Conservation (phyloP, 2,888 invertebrate species). For the Hololepta plana region DNA sequence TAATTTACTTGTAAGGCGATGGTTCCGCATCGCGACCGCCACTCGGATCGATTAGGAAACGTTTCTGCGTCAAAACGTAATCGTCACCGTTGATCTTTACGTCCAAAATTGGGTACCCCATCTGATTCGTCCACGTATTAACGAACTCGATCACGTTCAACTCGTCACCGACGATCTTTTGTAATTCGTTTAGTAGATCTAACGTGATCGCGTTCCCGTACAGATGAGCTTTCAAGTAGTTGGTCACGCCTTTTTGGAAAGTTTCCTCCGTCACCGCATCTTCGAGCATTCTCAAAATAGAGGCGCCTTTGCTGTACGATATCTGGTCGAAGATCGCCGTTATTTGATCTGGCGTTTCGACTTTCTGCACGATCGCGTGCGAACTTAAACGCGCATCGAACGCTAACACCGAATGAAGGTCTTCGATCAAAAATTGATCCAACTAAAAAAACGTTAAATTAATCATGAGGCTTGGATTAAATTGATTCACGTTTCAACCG, state of each 20-base stretch:
- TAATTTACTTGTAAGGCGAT: constrained; percentile 28
- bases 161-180: constrained; percentile 31
- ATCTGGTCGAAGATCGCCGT: constrained; percentile 82
- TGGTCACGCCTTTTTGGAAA: constrained; percentile 54
- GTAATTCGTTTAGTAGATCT: constrained; percentile 53
- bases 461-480: not conserved
- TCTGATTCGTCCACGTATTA: constrained; percentile 81
- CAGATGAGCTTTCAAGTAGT: constrained; percentile 49
- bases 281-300: constrained; percentile 77
- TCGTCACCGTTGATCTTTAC: constrained; percentile 31
- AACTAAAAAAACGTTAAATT: constrained; percentile 40
- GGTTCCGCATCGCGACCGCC: constrained; percentile 1
- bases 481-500: constrained; percentile 12
- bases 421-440: constrained; percentile 54
- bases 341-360: constrained; percentile 75
- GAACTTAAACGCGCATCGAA: constrained; percentile 67
- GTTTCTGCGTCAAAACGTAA: constrained; percentile 47
- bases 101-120: constrained; percentile 66
- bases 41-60: constrained; percentile 49
- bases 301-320: constrained; percentile 85
- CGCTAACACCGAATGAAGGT: constrained; percentile 52
- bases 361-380: constrained; percentile 77
- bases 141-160: constrained; percentile 42
- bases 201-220: constrained; percentile 65
- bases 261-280: constrained; percentile 51